A percentile compares a stretch with the other conserved stretches of the same genome.
Evolutionary conservation across 2,113 vertebrate genomes (phyloP).

Genomic region (Pipa parva): DNA sequence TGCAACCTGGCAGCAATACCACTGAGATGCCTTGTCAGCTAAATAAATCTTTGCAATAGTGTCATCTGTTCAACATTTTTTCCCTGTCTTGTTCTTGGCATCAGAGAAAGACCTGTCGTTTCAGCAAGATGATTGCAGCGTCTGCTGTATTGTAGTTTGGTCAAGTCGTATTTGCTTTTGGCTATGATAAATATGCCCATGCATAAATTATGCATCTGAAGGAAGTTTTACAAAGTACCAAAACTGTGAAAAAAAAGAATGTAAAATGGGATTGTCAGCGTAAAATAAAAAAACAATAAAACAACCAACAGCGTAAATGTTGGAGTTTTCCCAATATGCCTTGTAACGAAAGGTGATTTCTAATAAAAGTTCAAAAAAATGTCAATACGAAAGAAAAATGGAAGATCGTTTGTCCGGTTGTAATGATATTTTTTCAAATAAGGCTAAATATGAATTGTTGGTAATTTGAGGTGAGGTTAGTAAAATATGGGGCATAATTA

Average conservation of each 20-base stretch:
- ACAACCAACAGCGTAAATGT: not conserved
- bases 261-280: constrained; percentile 2
- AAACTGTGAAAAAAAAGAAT: not conserved
- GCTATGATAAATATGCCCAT: constrained; percentile 32
- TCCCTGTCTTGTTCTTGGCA: constrained; percentile 55
- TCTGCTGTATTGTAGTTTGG: constrained; percentile 48
- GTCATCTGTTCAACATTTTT: constrained; percentile 55
- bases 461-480: too few species aligned
- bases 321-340: too few species aligned
- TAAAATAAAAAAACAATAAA: constrained; percentile 1
- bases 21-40: constrained; percentile 52
- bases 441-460: too few species aligned
- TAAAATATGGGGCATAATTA: too few species aligned
- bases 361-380: too few species aligned
- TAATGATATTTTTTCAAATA: too few species aligned
- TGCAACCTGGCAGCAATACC: constrained; percentile 51
- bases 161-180: constrained; percentile 35
- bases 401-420: too few species aligned
- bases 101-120: constrained; percentile 45
- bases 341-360: too few species aligned
- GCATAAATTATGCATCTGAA: constrained; percentile 23
- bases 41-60: constrained; percentile 51
- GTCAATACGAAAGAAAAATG: too few species aligned
- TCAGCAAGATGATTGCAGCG: constrained; percentile 25
- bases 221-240: constrained; percentile 15